Conservation (phyloP, 2,888 invertebrate species). For the Leptothorax acervorum region DNA sequence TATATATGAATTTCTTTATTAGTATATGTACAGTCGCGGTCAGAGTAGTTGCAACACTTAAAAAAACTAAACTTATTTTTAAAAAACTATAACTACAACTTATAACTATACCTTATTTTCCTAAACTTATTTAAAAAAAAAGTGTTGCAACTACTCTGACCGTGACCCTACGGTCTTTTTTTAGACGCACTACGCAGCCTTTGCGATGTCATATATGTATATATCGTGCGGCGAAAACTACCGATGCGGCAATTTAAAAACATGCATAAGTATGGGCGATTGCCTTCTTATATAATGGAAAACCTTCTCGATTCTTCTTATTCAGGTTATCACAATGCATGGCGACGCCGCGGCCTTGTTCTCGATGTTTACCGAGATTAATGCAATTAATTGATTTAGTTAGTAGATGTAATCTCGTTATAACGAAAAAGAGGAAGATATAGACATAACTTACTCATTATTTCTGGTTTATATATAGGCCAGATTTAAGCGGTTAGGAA, state of each 20-base stretch:
- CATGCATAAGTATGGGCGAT: background rate
- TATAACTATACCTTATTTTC: too few species aligned
- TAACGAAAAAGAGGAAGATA: background rate
- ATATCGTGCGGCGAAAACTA: background rate
- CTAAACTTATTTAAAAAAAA: too few species aligned
- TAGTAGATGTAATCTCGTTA: background rate
- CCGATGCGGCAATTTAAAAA: background rate
- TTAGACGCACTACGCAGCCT: too few species aligned
- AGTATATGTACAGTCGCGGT: too few species aligned
- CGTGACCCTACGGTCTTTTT: background rate
- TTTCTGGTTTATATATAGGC: background rate
- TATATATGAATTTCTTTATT: too few species aligned
- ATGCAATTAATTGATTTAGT: background rate
- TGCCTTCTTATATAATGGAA: background rate
- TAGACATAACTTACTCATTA: background rate
- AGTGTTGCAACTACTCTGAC: too few species aligned
- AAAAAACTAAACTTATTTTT: too few species aligned
- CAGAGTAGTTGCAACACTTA: too few species aligned
- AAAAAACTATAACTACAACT: too few species aligned
- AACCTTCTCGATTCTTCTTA: background rate
- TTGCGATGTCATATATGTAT: too few species aligned
- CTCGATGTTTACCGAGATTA: background rate
- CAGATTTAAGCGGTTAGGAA: background rate
- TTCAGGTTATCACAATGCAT: background rate
- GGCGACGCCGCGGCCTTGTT: background rate